Conservation (phyloP, 2,797 vertebrate genomes). For the Crocidura indochinensis region DNA sequence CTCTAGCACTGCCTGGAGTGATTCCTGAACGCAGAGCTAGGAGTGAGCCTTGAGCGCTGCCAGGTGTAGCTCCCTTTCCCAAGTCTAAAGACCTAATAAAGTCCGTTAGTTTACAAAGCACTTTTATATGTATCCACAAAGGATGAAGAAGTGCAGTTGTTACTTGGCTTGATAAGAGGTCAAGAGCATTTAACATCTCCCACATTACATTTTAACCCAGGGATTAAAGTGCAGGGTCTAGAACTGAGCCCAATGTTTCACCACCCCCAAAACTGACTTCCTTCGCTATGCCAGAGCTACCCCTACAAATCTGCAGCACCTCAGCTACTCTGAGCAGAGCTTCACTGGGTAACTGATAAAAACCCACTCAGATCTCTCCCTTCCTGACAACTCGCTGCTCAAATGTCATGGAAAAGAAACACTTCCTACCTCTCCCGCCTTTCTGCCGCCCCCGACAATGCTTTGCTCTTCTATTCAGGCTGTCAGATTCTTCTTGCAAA, state of each 20-base stretch:
- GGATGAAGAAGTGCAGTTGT: not conserved
- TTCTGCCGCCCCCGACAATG: conserved; percentile 68
- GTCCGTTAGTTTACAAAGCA: not conserved
- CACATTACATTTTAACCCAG: not conserved
- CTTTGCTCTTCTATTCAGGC: conserved; percentile 71
- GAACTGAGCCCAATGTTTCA: not conserved
- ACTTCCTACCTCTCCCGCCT: conserved; percentile 82
- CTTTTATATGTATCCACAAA: not conserved
- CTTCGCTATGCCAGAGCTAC: not conserved
- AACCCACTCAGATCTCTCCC: conserved; percentile 81
- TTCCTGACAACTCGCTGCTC: conserved; percentile 81
- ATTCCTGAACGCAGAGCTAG: too few species aligned
- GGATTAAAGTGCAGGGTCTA: not conserved
- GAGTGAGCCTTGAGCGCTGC: too few species aligned
- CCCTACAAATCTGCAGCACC: not conserved
- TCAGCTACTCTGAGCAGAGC: not conserved
- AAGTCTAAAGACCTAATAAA: too few species aligned
- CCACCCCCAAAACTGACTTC: not conserved
- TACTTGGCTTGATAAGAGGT: not conserved
- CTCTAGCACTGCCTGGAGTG: too few species aligned
- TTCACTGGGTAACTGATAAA: conserved; percentile 69
- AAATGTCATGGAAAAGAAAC: conserved; percentile 83
- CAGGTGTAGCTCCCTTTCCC: too few species aligned
- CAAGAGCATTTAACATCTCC: not conserved
- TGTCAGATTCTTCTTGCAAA: conserved; percentile 77